Conservation (phyloP, 2,888 invertebrate species). For the Hemaris fuciformis region DNA sequence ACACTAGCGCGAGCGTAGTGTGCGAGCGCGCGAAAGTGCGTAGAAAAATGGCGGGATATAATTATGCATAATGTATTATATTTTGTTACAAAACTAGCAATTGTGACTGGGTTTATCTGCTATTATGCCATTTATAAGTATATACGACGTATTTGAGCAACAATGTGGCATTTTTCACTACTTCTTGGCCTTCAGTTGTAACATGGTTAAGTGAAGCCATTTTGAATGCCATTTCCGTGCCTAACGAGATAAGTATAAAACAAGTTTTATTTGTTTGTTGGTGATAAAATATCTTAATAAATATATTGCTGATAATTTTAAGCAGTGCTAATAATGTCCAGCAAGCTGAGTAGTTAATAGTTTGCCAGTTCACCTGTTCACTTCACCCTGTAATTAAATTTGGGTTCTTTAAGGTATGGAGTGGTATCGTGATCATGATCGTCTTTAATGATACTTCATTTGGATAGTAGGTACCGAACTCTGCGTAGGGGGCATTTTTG, state of each 20-base stretch:
- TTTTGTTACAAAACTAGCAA: slow-evolving; percentile 38
- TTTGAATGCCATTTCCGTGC: slow-evolving; percentile 6
- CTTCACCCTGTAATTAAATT: too few species aligned
- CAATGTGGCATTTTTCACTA: background rate
- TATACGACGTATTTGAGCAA: background rate
- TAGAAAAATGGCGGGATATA: slow-evolving; percentile 74
- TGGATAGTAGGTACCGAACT: too few species aligned
- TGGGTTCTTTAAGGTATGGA: too few species aligned
- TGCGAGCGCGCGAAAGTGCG: slow-evolving; percentile 70
- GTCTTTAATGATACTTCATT: too few species aligned
- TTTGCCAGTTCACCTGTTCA: too few species aligned
- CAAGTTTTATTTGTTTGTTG: background rate
- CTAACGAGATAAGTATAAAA: background rate
- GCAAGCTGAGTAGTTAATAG: too few species aligned
- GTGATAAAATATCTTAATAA: background rate
- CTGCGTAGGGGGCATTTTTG: too few species aligned
- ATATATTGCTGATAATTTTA: too few species aligned
- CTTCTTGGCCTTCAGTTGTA: background rate
- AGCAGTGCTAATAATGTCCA: too few species aligned
- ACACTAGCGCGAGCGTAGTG: slow-evolving; percentile 38
- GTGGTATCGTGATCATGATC: too few species aligned
- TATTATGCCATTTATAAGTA: background rate
- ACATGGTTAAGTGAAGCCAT: background rate
- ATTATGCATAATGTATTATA: slow-evolving; percentile 60
- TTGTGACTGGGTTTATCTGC: slow-evolving; percentile 17